Evolutionary conservation across 2,888 invertebrate genomes (phyloP).

Genomic region (Sinelater perroti): DNA sequence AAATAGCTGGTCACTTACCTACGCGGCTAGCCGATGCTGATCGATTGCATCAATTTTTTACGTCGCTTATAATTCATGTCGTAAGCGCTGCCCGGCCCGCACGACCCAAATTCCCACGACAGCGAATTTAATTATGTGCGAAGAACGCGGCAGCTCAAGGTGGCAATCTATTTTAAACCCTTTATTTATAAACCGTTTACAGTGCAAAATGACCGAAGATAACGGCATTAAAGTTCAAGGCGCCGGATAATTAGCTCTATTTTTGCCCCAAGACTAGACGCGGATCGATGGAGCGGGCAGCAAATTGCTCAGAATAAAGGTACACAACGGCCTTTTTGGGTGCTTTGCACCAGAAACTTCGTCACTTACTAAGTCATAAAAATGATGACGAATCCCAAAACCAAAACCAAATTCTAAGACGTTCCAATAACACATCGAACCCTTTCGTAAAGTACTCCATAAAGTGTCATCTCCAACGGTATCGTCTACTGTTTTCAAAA

Average conservation of each 20-base stretch:
- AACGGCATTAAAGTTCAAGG: constrained; percentile 31
- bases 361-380: not conserved
- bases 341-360: too few relatives aligned
- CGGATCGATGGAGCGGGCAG: constrained; percentile 18
- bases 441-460: too few relatives aligned
- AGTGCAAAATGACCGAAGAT: constrained; percentile 14
- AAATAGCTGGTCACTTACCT: too few relatives aligned
- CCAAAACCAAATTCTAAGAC: too few relatives aligned
- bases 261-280: constrained; percentile 19
- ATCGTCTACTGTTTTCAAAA: too few relatives aligned
- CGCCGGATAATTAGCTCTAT: constrained; percentile 26
- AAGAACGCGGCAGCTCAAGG: constrained; percentile 5
- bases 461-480: too few relatives aligned
- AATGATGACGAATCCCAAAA: not conserved
- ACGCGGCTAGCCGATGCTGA: too few relatives aligned
- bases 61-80: too few relatives aligned
- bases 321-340: too few relatives aligned
- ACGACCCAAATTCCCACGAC: not conserved
- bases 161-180: constrained; percentile 2
- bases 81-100: too few relatives aligned
- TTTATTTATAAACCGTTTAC: constrained; percentile 18
- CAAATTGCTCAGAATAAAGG: constrained; percentile 5
- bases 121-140: not conserved
- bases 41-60: too few relatives aligned
- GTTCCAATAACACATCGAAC: too few relatives aligned